Evolutionary conservation across 2,797 vertebrate genomes (phyloP).

Genomic region (Artibeus jamaicensis): DNA sequence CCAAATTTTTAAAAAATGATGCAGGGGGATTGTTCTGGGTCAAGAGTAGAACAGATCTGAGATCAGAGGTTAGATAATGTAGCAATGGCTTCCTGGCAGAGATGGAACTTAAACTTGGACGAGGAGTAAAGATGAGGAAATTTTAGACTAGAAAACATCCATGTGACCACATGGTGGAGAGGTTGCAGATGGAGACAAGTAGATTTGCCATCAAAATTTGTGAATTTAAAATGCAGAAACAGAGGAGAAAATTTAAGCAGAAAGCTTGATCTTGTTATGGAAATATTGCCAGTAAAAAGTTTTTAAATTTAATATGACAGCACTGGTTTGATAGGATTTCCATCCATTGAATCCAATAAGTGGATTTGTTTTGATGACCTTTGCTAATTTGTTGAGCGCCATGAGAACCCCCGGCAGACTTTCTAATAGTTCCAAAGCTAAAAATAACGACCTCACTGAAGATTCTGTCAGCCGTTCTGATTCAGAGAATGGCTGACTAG

Average conservation of each 20-base stretch:
- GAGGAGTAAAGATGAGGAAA: background rate
- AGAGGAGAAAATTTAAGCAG: background rate
- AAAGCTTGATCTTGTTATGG: background rate
- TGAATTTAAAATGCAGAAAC: background rate
- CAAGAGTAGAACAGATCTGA: background rate
- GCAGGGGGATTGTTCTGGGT: background rate
- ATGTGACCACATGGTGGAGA: background rate
- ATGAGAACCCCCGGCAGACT: slow-evolving; percentile 56
- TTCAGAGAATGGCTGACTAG: slow-evolving; percentile 45
- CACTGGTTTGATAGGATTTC: slow-evolving; percentile 44
- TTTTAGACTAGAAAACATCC: background rate
- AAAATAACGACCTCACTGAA: slow-evolving; percentile 69
- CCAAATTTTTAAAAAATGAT: background rate
- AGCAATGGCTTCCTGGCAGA: background rate
- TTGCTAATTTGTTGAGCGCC: slow-evolving; percentile 65
- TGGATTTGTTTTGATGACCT: slow-evolving; percentile 72
- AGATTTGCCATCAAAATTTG: background rate
- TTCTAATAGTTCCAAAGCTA: slow-evolving; percentile 62
- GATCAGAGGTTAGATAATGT: background rate
- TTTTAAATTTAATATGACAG: slow-evolving; percentile 47
- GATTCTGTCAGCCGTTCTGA: slow-evolving; percentile 42
- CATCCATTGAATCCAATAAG: slow-evolving; percentile 51
- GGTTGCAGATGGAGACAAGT: background rate
- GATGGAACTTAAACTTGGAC: background rate
- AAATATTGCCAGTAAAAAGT: slow-evolving; percentile 3